Evolutionary conservation across 2,113 vertebrate species (phyloP), one percentile per base, ranked within the genome.

Genomic region (Prunella fulvescens): DNA sequence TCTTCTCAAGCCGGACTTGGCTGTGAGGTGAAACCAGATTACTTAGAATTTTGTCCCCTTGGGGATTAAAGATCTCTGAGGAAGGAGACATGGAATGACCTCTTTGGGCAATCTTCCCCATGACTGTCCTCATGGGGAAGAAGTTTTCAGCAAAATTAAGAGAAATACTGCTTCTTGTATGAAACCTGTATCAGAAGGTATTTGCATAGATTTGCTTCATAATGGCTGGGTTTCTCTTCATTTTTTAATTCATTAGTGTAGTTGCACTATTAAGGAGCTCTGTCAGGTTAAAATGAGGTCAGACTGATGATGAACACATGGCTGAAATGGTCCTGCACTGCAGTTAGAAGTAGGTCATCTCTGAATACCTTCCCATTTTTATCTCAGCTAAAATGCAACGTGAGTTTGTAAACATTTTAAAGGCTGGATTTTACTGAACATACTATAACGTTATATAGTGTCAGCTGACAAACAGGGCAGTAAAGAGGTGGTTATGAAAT

Each of bases 311-410:
- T 1, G 17, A 93, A 71, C 81, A 81, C 18, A 5, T 37, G 14
- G 86, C 61, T 88, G 91, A 87, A 95, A 93, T 42, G 60, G 88
- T 88, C 72, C 76, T 78, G 51, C 19, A 40, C 79, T 53, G 62
- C 40, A 87, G 91, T 42, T 90, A 95, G 84, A 97, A 97, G 90
- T 6, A 96, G 95, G 83, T 86, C 70, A 92, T 64, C 56, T 93
- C 35, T 3, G 60, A 81, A 93, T 42, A 86, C 37, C 15, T 62
- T 56, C 24, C 70, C 67, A 57, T 64, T 87, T 87, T 77, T 47
- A 95, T 65, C 66, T 94, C 50, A 82, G 40, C 74, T 93, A 91
- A 85, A 89, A 71, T 3, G 7, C 95, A 90, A 90, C 50, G 37
- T 13, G 93, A 93, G 48, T 50, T 88, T 79, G 91, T 73, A 15